Evolutionary conservation across 2,113 vertebrate genomes (phyloP).

Genomic region (Hippoglossus stenolepis): DNA sequence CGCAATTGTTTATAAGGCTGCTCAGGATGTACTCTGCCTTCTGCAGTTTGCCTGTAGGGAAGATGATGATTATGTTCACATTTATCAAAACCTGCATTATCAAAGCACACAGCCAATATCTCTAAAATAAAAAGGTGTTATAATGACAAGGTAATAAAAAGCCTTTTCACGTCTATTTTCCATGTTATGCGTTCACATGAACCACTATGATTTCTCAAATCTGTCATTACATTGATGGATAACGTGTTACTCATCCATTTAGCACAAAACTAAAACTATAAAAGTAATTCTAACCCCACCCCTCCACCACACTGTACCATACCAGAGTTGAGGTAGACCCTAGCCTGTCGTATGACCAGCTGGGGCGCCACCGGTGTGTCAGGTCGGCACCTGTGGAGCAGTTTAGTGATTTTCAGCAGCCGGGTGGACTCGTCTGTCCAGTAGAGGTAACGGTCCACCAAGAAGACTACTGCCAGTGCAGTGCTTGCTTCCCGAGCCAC

Average conservation of each 20-base stretch:
- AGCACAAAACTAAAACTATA: neutral
- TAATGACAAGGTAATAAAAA: too few relatives aligned
- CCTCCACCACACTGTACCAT: slow-evolving; percentile 2
- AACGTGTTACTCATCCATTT: neutral
- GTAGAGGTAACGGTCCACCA: slow-evolving; percentile 92
- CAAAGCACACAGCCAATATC: neutral
- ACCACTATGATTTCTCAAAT: neutral
- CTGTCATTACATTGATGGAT: too few relatives aligned
- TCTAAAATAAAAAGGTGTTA: too few relatives aligned
- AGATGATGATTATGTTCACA: slow-evolving; percentile 3
- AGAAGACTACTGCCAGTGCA: slow-evolving; percentile 85
- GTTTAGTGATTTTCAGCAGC: slow-evolving; percentile 86
- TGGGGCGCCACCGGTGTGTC: slow-evolving; percentile 88
- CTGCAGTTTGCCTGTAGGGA: slow-evolving; percentile 88
- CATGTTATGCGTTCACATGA: neutral
- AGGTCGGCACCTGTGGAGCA: slow-evolving; percentile 84
- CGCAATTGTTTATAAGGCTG: slow-evolving; percentile 87
- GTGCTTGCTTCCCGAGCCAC: slow-evolving; percentile 73
- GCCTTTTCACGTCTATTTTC: neutral
- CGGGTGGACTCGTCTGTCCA: slow-evolving; percentile 87
- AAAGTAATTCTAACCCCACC: neutral
- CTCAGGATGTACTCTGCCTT: slow-evolving; percentile 95
- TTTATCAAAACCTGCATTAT: neutral
- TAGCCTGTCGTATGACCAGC: slow-evolving; percentile 92
- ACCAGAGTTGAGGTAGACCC: slow-evolving; percentile 89